Conservation (phyloP, 2,797 vertebrate genomes). For the Hypotaenidia philippensis region DNA sequence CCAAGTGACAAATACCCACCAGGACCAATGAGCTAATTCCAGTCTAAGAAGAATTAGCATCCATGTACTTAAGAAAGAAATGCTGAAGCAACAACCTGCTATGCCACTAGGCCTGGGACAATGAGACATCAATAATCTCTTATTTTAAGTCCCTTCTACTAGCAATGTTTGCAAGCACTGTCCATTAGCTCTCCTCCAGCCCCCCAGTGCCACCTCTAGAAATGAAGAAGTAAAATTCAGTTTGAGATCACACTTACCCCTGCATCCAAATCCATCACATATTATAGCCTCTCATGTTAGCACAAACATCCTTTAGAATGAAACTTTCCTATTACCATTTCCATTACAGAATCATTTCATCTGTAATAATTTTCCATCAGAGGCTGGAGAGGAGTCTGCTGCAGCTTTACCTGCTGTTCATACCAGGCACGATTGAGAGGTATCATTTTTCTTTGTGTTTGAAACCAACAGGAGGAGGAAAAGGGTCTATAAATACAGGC, state of each 20-base stretch:
- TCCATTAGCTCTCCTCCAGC: neutral
- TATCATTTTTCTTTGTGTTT: slow-evolving; percentile 81
- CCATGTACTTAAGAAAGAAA: slow-evolving; percentile 14
- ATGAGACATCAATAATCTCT: neutral
- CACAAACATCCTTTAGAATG: slow-evolving; percentile 53
- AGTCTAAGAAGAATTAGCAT: slow-evolving; percentile 34
- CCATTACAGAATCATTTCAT: slow-evolving; percentile 71
- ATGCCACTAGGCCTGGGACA: slow-evolving; percentile 18
- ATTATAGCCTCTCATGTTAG: slow-evolving; percentile 36
- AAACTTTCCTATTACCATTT: slow-evolving; percentile 65
- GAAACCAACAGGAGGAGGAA: slow-evolving; percentile 71
- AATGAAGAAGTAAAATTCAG: slow-evolving; percentile 54
- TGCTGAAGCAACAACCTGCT: slow-evolving; percentile 31
- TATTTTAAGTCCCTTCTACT: neutral
- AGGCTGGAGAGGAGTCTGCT: slow-evolving; percentile 62
- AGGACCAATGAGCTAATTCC: slow-evolving; percentile 15
- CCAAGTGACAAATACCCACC: neutral
- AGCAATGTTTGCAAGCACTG: neutral
- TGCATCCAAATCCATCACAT: slow-evolving; percentile 44
- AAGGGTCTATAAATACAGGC: slow-evolving; percentile 75
- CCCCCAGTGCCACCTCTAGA: slow-evolving; percentile 29
- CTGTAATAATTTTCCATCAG: slow-evolving; percentile 72
- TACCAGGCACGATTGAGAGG: slow-evolving; percentile 63
- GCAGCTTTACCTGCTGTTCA: slow-evolving; percentile 71
- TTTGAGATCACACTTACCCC: slow-evolving; percentile 22